Conservation (phyloP, 2,888 invertebrate species). For the Linnaemya tessellans region DNA sequence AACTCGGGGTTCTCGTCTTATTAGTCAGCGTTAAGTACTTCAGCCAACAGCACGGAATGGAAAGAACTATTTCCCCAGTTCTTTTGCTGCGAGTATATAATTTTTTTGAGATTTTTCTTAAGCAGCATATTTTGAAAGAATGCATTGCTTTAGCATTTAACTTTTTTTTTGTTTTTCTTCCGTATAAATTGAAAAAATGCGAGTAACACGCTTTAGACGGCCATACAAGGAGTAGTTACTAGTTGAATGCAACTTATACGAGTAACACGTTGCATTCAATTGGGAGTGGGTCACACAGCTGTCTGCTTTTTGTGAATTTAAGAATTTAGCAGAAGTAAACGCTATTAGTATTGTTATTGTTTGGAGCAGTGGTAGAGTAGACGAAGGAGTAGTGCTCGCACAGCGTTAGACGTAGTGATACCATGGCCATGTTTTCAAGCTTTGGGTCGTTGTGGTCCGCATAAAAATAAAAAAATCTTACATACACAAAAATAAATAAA, state of each 20-base stretch:
- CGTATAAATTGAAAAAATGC: slow-evolving; percentile 51
- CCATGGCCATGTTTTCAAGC: slow-evolving; percentile 27
- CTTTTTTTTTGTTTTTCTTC: slow-evolving; percentile 35
- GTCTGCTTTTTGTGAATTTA: slow-evolving; percentile 46
- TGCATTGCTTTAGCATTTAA: slow-evolving; percentile 20
- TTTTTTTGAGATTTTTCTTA: not conserved
- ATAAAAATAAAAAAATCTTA: slow-evolving; percentile 28
- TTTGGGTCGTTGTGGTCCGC: slow-evolving; percentile 24
- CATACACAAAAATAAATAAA: not conserved
- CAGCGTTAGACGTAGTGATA: slow-evolving; percentile 8
- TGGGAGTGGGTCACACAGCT: slow-evolving; percentile 75
- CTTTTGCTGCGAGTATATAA: not conserved
- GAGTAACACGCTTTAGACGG: slow-evolving; percentile 57
- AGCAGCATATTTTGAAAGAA: slow-evolving; percentile 3
- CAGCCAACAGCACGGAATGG: too few species aligned
- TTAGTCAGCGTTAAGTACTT: too few species aligned
- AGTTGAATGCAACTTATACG: slow-evolving; percentile 59
- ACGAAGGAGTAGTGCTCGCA: slow-evolving; percentile 13
- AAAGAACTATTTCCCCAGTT: not conserved
- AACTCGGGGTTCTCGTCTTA: too few species aligned
- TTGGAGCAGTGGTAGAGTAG: slow-evolving; percentile 42
- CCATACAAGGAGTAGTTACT: slow-evolving; percentile 46
- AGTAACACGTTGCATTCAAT: slow-evolving; percentile 65
- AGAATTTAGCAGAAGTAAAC: slow-evolving; percentile 50
- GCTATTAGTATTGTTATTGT: slow-evolving; percentile 42